Conservation (phyloP, 2,888 invertebrate genomes). For the Rhodophaea formosa region DNA sequence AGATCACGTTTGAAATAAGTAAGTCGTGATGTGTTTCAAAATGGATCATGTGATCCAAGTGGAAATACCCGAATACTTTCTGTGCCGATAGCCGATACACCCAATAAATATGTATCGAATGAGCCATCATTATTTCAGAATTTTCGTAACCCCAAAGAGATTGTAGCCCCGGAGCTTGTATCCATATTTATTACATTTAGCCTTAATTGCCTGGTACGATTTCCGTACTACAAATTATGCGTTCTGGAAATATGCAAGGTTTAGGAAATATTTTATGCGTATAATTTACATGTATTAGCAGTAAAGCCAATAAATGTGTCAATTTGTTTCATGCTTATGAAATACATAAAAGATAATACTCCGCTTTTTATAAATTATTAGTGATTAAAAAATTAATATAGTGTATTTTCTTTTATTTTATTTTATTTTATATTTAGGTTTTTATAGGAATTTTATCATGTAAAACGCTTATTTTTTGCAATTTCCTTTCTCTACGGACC, state of each 20-base stretch:
- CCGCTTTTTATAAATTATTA: background rate
- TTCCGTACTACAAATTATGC: slow-evolving; percentile 1
- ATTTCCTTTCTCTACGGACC: no score
- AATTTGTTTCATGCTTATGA: background rate
- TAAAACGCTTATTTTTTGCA: no score
- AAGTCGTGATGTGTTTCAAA: no score
- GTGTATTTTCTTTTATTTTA: no score
- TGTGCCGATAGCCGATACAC: slow-evolving; percentile 41
- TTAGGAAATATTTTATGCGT: background rate
- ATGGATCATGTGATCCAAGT: background rate
- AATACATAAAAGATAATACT: background rate
- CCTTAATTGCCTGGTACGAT: slow-evolving; percentile 4
- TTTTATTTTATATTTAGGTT: no score
- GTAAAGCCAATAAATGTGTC: background rate
- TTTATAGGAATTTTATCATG: no score
- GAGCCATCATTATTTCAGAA: slow-evolving; percentile 46
- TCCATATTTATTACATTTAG: slow-evolving; percentile 11
- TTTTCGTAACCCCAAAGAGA: slow-evolving; percentile 32
- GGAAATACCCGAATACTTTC: slow-evolving; percentile 18
- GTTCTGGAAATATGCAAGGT: background rate
- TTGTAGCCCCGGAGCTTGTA: slow-evolving; percentile 7
- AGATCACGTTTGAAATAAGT: no score
- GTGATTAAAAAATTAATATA: no score
- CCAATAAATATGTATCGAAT: slow-evolving; percentile 35
- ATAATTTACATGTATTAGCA: background rate